Evolutionary conservation across 23 tunicate species (phyloP).

Genomic region (Trididemnum miniatum): DNA sequence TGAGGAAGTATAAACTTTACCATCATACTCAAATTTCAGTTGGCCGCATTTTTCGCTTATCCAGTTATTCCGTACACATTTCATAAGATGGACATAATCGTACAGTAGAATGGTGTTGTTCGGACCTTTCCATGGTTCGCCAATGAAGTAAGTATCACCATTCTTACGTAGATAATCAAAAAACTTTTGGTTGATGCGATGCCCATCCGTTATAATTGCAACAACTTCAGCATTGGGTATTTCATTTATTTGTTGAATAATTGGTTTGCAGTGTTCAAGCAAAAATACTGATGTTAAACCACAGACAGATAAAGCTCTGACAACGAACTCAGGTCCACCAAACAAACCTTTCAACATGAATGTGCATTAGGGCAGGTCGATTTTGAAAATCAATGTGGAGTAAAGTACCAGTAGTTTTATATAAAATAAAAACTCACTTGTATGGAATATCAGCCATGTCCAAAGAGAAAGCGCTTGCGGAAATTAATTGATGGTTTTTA

Average conservation of each 20-base stretch:
- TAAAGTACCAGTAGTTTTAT: too few relatives aligned
- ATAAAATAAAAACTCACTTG: too few relatives aligned
- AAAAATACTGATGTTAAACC: background rate
- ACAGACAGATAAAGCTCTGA: background rate
- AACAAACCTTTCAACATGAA: background rate
- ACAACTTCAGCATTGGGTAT: background rate
- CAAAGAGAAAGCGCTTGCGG: too few relatives aligned
- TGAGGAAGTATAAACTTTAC: background rate
- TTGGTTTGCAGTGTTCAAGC: background rate
- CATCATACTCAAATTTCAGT: background rate
- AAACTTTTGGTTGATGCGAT: background rate
- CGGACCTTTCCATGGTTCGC: background rate
- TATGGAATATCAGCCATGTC: too few relatives aligned
- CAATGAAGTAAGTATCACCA: too few relatives aligned
- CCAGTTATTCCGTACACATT: background rate
- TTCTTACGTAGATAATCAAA: background rate
- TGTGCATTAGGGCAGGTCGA: too few relatives aligned
- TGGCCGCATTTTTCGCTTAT: background rate
- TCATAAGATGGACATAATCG: background rate
- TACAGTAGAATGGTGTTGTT: background rate
- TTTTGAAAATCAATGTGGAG: too few relatives aligned
- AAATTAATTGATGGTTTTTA: too few relatives aligned
- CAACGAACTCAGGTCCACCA: background rate
- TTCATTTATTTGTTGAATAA: background rate
- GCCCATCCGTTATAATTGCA: background rate